Evolutionary conservation across 2,113 vertebrate genomes (phyloP).

Genomic region (Vimba vimba): DNA sequence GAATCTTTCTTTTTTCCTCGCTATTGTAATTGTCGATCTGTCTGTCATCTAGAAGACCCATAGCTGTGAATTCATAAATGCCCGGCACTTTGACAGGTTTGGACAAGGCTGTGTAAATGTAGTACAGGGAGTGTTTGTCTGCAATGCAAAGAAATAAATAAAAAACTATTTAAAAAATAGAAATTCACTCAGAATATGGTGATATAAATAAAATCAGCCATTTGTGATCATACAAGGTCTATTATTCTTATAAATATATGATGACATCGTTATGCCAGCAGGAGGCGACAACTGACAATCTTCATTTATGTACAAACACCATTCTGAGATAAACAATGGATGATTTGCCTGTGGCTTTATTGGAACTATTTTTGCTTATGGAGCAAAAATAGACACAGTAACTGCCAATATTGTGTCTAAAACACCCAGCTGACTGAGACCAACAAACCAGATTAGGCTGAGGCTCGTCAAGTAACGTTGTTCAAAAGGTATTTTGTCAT

Average conservation of each 20-base stretch:
- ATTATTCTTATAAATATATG: background rate
- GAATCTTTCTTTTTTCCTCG: constrained; percentile 17
- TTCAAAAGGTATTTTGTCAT: too few species aligned
- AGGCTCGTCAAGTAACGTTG: too few species aligned
- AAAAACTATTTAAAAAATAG: too few species aligned
- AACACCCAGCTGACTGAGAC: too few species aligned
- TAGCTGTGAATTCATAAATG: constrained; percentile 59
- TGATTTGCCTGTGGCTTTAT: too few species aligned
- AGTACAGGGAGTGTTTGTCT: constrained; percentile 64
- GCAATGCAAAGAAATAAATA: background rate
- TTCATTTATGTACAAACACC: too few species aligned
- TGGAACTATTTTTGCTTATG: too few species aligned
- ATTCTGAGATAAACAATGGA: too few species aligned
- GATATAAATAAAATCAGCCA: background rate
- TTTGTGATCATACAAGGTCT: background rate
- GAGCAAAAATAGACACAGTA: too few species aligned
- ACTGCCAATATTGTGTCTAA: too few species aligned
- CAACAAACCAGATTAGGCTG: too few species aligned
- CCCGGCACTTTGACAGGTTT: background rate
- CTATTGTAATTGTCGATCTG: constrained; percentile 63
- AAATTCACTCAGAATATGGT: background rate
- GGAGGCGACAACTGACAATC: too few species aligned
- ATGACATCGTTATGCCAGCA: background rate
- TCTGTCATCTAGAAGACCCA: constrained; percentile 59
- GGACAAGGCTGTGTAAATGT: constrained; percentile 60